These are phyloP conservation scores for Lipotes vexillifer DNA, from an alignment of 2,113 vertebrate species.

Conservation along the genomic window DNA sequence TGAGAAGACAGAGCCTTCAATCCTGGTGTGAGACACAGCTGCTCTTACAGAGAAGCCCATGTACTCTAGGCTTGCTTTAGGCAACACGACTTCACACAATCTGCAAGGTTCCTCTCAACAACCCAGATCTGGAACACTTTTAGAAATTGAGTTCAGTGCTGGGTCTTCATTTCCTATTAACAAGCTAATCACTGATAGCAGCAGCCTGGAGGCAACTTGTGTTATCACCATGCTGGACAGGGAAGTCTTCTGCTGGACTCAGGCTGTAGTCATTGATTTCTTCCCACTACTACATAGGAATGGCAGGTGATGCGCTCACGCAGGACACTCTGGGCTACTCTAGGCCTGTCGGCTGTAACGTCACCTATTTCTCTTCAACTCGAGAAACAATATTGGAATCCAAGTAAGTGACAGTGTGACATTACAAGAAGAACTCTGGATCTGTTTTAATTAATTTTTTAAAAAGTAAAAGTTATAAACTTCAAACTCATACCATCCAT, in stretches of 20 bases:
- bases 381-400: neutral
- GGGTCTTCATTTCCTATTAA: neutral
- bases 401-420: neutral
- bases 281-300: neutral
- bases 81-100: neutral
- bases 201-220: neutral
- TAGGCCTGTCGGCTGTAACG: neutral
- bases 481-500: neutral
- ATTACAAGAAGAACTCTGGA: neutral
- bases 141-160: neutral
- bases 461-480: neutral
- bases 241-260: neutral
- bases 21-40: neutral
- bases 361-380: neutral
- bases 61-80: neutral
- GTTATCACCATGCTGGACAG: neutral
- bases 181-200: neutral
- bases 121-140: neutral
- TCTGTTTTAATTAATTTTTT: neutral
- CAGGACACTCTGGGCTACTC: neutral
- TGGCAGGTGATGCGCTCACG: neutral
- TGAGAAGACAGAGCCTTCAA: neutral
- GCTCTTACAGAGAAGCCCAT: neutral
- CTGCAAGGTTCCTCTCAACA: neutral
- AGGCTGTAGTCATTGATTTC: no score